These are phyloP conservation scores for Scaptomyza pallida DNA, from an alignment of 1,140 invertebrate species.

Conservation along the genomic window DNA sequence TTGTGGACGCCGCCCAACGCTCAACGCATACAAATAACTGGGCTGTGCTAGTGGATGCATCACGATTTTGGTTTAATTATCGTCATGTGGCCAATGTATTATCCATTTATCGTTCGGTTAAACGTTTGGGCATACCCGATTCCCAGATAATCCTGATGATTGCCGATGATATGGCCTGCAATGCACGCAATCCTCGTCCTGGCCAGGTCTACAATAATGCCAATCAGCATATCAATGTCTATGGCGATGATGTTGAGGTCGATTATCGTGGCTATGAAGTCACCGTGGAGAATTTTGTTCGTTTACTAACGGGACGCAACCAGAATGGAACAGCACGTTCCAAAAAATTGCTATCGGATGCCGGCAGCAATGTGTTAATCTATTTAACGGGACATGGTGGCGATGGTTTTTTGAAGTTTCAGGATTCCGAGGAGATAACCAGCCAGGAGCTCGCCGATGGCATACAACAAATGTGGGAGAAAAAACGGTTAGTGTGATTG, in stretches of 20 bases:
- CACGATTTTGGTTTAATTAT: constrained; percentile 99
- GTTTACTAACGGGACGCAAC: constrained; percentile 96
- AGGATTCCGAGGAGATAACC: constrained; percentile 99
- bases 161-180: constrained; percentile 99
- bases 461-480: constrained; percentile 99
- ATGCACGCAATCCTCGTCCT: constrained; percentile 98
- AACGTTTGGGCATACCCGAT: constrained; percentile 98
- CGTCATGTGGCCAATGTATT: constrained; percentile 99
- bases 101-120: constrained; percentile 98
- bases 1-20: constrained; percentile 67
- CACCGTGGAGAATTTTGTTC: constrained; percentile 99
- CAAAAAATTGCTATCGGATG: constrained; percentile 97
- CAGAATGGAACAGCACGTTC: constrained; percentile 96
- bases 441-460: constrained; percentile 99
- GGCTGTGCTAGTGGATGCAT: constrained; percentile 99
- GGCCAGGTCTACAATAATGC: constrained; percentile 99
- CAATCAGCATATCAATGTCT: constrained; percentile 99
- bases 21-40: constrained; percentile 98
- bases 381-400: constrained; percentile 99
- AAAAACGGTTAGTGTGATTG: constrained; percentile 91
- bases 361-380: constrained; percentile 98
- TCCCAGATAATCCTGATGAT: constrained; percentile 99
- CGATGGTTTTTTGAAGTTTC: constrained; percentile 99
- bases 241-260: constrained; percentile 99
- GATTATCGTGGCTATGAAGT: constrained; percentile 99